A percentile compares a stretch with the other conserved stretches of the same genome.
phyloP scores from a whole-genome alignment of 2,797 vertebrate species.

The Galagoides demidoff region DNA sequence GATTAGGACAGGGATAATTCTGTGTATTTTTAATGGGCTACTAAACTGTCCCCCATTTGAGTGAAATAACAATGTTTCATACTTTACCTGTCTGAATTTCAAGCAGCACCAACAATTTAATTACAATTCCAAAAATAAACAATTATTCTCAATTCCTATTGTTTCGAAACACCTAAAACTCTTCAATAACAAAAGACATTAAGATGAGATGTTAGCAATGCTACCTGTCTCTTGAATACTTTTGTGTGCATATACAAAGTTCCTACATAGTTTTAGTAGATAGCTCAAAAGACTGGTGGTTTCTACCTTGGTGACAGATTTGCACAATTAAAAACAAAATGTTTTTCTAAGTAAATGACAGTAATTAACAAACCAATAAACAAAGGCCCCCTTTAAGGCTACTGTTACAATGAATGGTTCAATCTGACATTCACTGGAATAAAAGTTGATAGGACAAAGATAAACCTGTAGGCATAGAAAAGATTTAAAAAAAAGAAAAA shows the following conservation, averaged over 20 bases:
- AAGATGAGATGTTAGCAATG: conserved; percentile 16
- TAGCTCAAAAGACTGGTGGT: conserved; percentile 14
- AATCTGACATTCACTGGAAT: conserved; percentile 55
- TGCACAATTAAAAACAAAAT: conserved; percentile 43
- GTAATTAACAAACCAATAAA: conserved; percentile 52
- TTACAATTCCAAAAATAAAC: conserved; percentile 58
- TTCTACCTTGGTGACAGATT: conserved; percentile 35
- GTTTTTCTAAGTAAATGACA: conserved; percentile 15
- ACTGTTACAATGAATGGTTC: conserved; percentile 61
- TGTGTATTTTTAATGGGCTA: conserved; percentile 51
- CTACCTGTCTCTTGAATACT: conserved; percentile 43
- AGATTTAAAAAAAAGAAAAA: conserved; percentile 79
- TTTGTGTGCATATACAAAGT: neutral
- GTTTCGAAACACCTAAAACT: conserved; percentile 68
- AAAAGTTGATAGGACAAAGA: conserved; percentile 73
- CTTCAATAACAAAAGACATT: neutral
- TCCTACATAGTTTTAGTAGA: conserved; percentile 16
- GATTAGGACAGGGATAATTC: conserved; percentile 21
- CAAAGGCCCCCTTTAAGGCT: conserved; percentile 73
- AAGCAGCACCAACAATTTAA: conserved; percentile 64
- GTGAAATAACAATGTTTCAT: conserved; percentile 38
- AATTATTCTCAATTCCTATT: conserved; percentile 47
- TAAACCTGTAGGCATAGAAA: conserved; percentile 57
- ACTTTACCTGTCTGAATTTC: conserved; percentile 38
- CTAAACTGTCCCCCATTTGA: conserved; percentile 32